Percentiles rank a stretch among this genome's conserved stretches.
Evolutionary conservation across 1,140 invertebrate species (phyloP).

Genomic region (Samia ricini): DNA sequence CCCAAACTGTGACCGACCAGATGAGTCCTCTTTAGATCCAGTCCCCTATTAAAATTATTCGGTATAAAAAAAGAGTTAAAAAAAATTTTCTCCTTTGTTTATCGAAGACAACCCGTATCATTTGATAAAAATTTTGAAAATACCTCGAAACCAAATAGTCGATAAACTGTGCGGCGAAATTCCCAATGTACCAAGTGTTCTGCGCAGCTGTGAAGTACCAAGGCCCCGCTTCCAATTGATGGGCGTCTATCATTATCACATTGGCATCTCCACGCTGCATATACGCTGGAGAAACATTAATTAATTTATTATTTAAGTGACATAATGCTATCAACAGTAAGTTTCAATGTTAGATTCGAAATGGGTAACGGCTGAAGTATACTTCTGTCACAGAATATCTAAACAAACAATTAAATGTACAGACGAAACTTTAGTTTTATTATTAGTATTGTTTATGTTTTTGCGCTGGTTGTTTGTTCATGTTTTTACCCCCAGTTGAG

Average conservation of each 20-base stretch:
- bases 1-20: slow-evolving; percentile 81
- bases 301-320: not conserved
- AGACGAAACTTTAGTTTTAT: no score
- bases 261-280: slow-evolving; percentile 75
- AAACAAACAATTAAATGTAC: no score
- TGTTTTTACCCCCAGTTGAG: no score
- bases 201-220: slow-evolving; percentile 78
- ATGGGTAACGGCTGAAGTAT: no score
- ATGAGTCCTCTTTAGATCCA: slow-evolving; percentile 62
- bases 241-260: slow-evolving; percentile 75
- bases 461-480: no score
- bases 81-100: not conserved
- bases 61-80: not conserved
- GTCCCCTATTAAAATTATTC: slow-evolving; percentile 43
- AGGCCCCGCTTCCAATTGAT: slow-evolving; percentile 74
- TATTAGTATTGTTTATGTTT: no score
- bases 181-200: slow-evolving; percentile 77
- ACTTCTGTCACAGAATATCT: no score
- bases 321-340: no score
- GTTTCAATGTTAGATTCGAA: no score
- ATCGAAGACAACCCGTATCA: not conserved
- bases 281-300: slow-evolving; percentile 55
- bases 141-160: slow-evolving; percentile 77
- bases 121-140: not conserved
- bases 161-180: slow-evolving; percentile 75